Evolutionary conservation across 2,113 vertebrate species (phyloP), one percentile per base, ranked within the genome.

Genomic region (Nanorana parkeri): DNA sequence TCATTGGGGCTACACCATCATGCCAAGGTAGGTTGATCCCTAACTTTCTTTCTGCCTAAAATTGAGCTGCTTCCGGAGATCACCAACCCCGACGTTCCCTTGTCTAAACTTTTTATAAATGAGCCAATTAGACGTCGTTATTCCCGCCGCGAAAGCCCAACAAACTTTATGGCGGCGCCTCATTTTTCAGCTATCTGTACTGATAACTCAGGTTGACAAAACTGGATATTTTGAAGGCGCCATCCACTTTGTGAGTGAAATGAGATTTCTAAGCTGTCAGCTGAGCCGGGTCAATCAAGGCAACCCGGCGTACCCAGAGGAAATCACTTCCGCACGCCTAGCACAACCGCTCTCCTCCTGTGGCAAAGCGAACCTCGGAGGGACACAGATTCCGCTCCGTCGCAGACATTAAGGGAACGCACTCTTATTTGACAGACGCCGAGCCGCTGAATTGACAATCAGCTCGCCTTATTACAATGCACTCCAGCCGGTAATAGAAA

Each of bases 271-370:
- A 21, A 55, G 36, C 56, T 41, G 29, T 61, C 73, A 76, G 56
- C 73, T 63, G 56, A 61, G 73, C 5, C 29, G 51, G 55, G 77
- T 78, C 77, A 78, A 68, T 68, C 65, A 75, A 17, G 32, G 20
- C 68, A 71, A 71, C 52, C 36, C 23, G 68, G 21, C 41, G 17
- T 16, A n/a, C 72, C 56, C 72, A 61, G 36, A 67, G 26, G 24
- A 78, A 68, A 78, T 78, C 24, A 28, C 47, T 28, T 60, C 72
- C 24, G 3, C 68, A n/a, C 21, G 26, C 29, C 28, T 58, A 21
- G 68, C 21, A 36, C 47, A 19, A 19, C n/a, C 13, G n/a, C 32
- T 29, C 17, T 74, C 26, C 36, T 69, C 67, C 20, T 51, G 36
- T 15, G 1, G 32, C 2, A 17, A 41, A 19, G 8, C 5, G 65